Percentiles rank a stretch among this genome's conserved stretches.
phyloP scores from a whole-genome alignment of 1,140 invertebrate species.

The Argopecten irradians region DNA sequence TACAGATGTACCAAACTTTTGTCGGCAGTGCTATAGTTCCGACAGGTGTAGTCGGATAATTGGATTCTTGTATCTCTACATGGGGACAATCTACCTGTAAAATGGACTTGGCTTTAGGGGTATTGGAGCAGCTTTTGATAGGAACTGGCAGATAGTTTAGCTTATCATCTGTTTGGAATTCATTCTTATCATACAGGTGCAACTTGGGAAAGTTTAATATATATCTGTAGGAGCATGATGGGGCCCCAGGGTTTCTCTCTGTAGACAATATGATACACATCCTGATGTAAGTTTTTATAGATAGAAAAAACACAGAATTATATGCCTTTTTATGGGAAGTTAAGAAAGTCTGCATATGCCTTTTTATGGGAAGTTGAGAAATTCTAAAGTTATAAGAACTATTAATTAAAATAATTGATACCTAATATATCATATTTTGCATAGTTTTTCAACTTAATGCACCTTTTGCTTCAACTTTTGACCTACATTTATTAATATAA shows the following conservation, averaged over 20 bases:
- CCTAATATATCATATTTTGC: too few species aligned
- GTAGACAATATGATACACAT: too few species aligned
- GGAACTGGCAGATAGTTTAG: not conserved
- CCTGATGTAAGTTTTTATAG: not conserved
- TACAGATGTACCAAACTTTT: not conserved
- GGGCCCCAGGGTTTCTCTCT: not conserved
- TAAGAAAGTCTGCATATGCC: too few species aligned
- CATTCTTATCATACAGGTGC: not conserved
- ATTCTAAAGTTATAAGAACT: not conserved
- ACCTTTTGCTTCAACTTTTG: not conserved
- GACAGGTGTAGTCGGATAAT: not conserved
- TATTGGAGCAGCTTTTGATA: slow-evolving; percentile 2
- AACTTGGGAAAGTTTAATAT: not conserved
- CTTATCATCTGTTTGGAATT: not conserved
- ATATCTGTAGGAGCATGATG: not conserved
- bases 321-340: not conserved
- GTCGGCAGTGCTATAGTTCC: not conserved
- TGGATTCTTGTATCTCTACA: slow-evolving; percentile 18
- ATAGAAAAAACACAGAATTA: not conserved
- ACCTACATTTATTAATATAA: not conserved
- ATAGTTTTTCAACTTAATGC: too few species aligned
- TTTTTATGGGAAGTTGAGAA: not conserved
- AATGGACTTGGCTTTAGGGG: not conserved
- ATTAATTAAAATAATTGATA: not conserved
- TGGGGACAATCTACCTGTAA: not conserved